Conservation (phyloP, 2,888 invertebrate genomes). For the Apeira syringaria region DNA sequence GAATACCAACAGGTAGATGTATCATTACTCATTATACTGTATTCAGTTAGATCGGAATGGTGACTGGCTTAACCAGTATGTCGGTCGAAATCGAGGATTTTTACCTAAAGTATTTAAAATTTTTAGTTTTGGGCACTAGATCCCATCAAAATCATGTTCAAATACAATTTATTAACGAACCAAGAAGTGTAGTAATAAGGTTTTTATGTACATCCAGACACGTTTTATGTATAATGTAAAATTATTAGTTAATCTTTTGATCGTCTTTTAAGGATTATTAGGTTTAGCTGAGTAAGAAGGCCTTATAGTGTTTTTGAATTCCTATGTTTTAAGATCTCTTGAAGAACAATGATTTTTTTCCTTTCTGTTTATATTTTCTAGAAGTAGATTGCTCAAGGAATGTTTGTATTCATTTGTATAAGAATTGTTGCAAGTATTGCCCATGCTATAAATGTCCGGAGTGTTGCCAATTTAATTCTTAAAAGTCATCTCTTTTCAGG, state of each 20-base stretch:
- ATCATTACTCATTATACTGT: no score
- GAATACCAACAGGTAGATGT: no score
- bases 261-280: slow-evolving; percentile 39
- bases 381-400: slow-evolving; percentile 64
- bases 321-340: slow-evolving; percentile 54
- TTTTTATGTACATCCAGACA: slow-evolving; percentile 47
- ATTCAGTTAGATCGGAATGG: no score
- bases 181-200: slow-evolving; percentile 40
- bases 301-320: slow-evolving; percentile 40
- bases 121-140: no score
- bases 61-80: no score
- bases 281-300: slow-evolving; percentile 45
- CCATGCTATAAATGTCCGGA: slow-evolving; percentile 16
- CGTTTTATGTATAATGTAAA: slow-evolving; percentile 38
- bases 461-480: slow-evolving; percentile 23
- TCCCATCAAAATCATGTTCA: slow-evolving; percentile 3
- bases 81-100: no score
- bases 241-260: slow-evolving; percentile 52
- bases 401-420: slow-evolving; percentile 45
- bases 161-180: slow-evolving; percentile 15
- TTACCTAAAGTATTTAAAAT: no score
- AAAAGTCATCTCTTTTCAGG: slow-evolving; percentile 11
- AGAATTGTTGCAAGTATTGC: slow-evolving; percentile 28
- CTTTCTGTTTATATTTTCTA: slow-evolving; percentile 34
- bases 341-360: slow-evolving; percentile 65